phyloP scores from a whole-genome alignment of 2,797 vertebrate species.

The Hypotaenidia okinawae region DNA sequence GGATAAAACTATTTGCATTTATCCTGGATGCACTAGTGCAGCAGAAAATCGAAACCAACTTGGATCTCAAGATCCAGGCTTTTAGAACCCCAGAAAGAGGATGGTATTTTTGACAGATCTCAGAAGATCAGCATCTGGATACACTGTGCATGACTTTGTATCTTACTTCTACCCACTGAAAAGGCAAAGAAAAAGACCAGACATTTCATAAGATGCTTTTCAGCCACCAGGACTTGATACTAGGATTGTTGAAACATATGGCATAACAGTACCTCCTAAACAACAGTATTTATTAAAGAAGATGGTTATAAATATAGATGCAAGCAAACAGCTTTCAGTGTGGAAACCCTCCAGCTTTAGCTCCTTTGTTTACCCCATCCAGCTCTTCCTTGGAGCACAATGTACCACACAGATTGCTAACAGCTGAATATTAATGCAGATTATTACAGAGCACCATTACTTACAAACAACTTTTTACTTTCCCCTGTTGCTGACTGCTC shows the following conservation, averaged over 20 bases:
- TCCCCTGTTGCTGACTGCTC: background rate
- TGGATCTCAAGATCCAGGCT: background rate
- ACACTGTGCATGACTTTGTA: background rate
- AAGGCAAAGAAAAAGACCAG: background rate
- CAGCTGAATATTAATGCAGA: background rate
- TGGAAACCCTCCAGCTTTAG: background rate
- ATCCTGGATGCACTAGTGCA: background rate
- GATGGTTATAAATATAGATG: background rate
- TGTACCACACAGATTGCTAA: background rate
- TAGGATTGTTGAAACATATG: constrained; percentile 1
- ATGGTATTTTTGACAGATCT: background rate
- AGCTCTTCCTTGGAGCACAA: background rate
- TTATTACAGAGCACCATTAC: background rate
- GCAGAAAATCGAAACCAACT: background rate
- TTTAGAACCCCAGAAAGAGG: background rate
- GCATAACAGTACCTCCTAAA: constrained; percentile 16
- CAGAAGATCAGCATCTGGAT: background rate
- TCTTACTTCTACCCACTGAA: background rate
- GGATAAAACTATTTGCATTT: background rate
- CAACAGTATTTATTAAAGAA: constrained; percentile 36
- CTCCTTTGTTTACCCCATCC: background rate
- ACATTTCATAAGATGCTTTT: background rate
- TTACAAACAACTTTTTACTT: background rate
- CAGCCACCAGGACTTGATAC: background rate
- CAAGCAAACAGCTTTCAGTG: constrained; percentile 3